Percentiles rank a stretch among this genome's conserved stretches.
phyloP scores from a whole-genome alignment of 2,888 invertebrate species.

The Cerceris ruficornis region DNA sequence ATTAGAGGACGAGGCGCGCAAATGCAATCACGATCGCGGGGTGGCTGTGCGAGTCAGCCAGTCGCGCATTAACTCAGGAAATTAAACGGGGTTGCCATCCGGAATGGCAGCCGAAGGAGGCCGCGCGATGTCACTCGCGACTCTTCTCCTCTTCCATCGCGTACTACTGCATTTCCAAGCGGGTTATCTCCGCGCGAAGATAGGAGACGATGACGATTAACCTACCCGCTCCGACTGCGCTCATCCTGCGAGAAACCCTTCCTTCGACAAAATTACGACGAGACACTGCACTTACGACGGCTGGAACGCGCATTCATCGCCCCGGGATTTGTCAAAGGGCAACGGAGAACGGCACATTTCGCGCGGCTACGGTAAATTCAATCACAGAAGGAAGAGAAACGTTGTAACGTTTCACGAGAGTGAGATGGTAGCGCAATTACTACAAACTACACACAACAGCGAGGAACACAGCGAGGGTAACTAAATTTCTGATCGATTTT shows the following conservation, averaged over 20 bases:
- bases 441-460: background rate
- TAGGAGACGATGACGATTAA: slow-evolving; percentile 29
- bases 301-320: background rate
- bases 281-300: background rate
- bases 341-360: background rate
- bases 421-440: background rate
- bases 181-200: slow-evolving; percentile 13
- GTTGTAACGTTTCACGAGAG: background rate
- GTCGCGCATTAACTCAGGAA: slow-evolving; percentile 68
- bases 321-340: background rate
- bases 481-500: background rate
- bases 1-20: slow-evolving; percentile 29
- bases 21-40: slow-evolving; percentile 58
- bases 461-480: background rate
- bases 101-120: slow-evolving; percentile 38
- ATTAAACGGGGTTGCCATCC: slow-evolving; percentile 65
- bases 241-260: background rate
- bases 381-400: background rate
- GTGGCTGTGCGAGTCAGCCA: slow-evolving; percentile 53
- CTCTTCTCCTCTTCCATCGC: slow-evolving; percentile 20
- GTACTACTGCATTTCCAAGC: background rate
- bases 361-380: background rate
- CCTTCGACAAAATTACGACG: background rate
- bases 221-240: background rate
- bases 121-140: slow-evolving; percentile 17